Conservation (phyloP, 2,888 invertebrate species). For the Heliothis peltigera region DNA sequence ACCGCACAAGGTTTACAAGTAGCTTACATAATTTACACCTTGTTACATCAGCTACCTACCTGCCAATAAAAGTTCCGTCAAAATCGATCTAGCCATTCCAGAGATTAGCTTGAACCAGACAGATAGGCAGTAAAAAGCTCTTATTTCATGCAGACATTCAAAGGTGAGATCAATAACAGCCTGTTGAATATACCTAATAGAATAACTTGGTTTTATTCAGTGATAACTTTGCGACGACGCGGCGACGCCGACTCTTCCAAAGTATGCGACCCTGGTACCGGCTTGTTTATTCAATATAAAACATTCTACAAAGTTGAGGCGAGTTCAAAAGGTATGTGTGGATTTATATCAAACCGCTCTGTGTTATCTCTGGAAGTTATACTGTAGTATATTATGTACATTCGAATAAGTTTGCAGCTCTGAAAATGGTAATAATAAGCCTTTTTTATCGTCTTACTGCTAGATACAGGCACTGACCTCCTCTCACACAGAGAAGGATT, state of each 20-base stretch:
- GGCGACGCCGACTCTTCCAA: background rate
- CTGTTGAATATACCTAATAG: slow-evolving; percentile 26
- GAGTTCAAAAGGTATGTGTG: slow-evolving; percentile 14
- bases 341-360: background rate
- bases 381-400: background rate
- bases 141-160: too few relatives aligned
- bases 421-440: too few relatives aligned
- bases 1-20: too few relatives aligned
- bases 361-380: background rate
- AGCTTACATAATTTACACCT: too few relatives aligned
- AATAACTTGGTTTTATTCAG: slow-evolving; percentile 23
- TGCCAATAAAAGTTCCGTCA: too few relatives aligned
- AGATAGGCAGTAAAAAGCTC: too few relatives aligned
- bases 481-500: too few relatives aligned
- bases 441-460: too few relatives aligned
- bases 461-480: too few relatives aligned
- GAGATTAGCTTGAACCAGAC: too few relatives aligned
- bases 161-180: background rate
- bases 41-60: too few relatives aligned
- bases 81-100: too few relatives aligned
- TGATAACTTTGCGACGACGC: background rate
- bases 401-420: background rate
- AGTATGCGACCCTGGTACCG: background rate
- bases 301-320: slow-evolving; percentile 18
- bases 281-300: slow-evolving; percentile 12